A percentile compares a stretch with the other conserved stretches of the same genome.
Conservation (phyloP, 30 jellyfish, hydroid and myxozoan species). For the Morbakka virulenta region DNA sequence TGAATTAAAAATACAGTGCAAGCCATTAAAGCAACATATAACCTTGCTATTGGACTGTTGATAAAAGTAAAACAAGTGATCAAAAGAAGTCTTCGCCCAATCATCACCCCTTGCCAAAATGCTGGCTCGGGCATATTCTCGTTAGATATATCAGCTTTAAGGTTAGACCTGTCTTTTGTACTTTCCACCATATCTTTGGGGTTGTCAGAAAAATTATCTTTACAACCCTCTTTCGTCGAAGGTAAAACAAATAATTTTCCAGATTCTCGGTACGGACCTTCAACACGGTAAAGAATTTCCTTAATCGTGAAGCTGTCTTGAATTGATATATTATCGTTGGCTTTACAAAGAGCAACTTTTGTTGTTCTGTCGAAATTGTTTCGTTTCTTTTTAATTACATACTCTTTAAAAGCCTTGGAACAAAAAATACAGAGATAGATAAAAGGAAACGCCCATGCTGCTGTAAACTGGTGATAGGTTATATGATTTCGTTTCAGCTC, state of each 20-base stretch:
- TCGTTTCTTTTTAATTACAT: background rate
- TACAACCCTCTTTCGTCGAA: background rate
- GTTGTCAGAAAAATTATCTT: background rate
- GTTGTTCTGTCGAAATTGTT: background rate
- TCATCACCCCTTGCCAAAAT: conserved; percentile 89
- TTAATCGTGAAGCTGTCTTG: conserved; percentile 23
- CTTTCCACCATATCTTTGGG: background rate
- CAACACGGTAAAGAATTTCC: conserved; percentile 67
- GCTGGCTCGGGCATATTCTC: conserved; percentile 68
- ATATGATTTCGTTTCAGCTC: conserved; percentile 20
- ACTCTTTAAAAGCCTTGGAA: background rate
- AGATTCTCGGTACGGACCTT: conserved; percentile 58
- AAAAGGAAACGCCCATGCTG: conserved; percentile 71
- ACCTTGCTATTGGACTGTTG: conserved; percentile 70
- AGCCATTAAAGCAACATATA: conserved; percentile 61
- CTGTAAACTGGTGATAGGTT: conserved; percentile 50
- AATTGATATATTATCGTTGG: background rate
- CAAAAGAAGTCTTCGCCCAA: conserved; percentile 57
- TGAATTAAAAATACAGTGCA: conserved; percentile 78
- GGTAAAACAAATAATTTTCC: no score
- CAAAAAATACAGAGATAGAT: conserved; percentile 34
- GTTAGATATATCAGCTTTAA: background rate
- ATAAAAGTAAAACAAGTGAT: conserved; percentile 69
- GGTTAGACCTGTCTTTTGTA: background rate
- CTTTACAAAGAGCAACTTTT: background rate